Conservation (phyloP, 2,113 vertebrate species). For the Empidonax traillii region DNA sequence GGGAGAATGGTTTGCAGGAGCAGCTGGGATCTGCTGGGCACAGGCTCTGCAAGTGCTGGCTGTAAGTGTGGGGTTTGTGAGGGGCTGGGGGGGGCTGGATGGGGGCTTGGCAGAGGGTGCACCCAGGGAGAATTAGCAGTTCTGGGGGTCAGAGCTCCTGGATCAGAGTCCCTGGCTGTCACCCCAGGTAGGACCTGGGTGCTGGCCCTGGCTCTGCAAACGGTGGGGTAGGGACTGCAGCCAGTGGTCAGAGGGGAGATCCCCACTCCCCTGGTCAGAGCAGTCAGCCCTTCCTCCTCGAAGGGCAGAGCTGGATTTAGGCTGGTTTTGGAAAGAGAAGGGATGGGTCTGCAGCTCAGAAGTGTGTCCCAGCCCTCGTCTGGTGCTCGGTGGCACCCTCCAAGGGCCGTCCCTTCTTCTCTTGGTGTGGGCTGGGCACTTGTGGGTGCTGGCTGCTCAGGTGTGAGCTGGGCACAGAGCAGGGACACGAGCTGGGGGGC, state of each 20-base stretch:
- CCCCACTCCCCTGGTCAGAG: background rate
- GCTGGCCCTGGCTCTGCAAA: background rate
- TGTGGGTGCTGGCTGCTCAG: background rate
- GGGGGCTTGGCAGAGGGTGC: background rate
- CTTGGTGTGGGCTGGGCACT: background rate
- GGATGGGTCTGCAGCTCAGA: background rate
- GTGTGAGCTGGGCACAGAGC: background rate
- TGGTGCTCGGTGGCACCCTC: background rate
- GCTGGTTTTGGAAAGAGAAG: background rate
- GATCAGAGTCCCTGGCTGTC: background rate
- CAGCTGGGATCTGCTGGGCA: constrained; percentile 15
- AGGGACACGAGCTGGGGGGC: background rate
- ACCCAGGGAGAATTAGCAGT: background rate
- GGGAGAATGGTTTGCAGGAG: constrained; percentile 25
- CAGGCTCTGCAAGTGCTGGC: constrained; percentile 40
- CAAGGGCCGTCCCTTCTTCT: background rate
- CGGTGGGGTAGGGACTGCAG: background rate
- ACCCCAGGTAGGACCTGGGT: background rate
- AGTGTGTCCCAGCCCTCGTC: background rate
- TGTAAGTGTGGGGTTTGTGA: constrained; percentile 19
- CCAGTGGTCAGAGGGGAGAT: rapidly evolving
- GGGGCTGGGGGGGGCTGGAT: background rate
- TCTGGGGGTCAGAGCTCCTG: background rate
- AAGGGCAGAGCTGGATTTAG: background rate
- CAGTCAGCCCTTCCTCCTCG: background rate